Conservation (phyloP, 2,797 vertebrate species). For the Garrulus glandarius region DNA sequence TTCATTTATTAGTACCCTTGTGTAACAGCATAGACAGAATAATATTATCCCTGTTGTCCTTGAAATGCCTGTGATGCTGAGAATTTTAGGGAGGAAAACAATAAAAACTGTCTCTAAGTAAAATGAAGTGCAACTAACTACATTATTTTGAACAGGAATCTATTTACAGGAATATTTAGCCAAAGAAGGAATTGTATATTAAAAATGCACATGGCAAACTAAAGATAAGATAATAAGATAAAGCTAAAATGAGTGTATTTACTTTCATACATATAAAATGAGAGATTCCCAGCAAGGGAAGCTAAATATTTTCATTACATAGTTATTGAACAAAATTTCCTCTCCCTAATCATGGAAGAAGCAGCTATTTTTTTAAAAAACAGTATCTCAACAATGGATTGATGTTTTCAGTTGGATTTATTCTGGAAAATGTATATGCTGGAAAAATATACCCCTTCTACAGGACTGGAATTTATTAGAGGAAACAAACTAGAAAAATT, state of each 20-base stretch:
- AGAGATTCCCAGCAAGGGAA: neutral
- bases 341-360: neutral
- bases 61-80: neutral
- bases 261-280: neutral
- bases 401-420: neutral
- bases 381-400: neutral
- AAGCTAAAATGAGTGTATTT: neutral
- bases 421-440: neutral
- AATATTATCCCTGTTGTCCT: neutral
- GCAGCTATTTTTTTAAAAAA: neutral
- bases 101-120: neutral
- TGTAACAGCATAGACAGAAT: neutral
- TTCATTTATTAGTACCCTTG: neutral
- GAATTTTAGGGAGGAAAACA: neutral
- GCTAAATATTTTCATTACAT: neutral
- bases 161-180: neutral
- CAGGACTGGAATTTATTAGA: neutral
- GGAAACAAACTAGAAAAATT: neutral
- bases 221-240: neutral
- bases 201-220: neutral
- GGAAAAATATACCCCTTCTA: neutral
- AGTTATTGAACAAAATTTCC: neutral
- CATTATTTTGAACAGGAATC: neutral
- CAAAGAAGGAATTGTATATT: neutral
- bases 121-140: neutral